Evolutionary conservation across 2,888 invertebrate genomes (phyloP), one percentile per base, ranked within the genome.

Genomic region (Cataglyphis albicans): DNA sequence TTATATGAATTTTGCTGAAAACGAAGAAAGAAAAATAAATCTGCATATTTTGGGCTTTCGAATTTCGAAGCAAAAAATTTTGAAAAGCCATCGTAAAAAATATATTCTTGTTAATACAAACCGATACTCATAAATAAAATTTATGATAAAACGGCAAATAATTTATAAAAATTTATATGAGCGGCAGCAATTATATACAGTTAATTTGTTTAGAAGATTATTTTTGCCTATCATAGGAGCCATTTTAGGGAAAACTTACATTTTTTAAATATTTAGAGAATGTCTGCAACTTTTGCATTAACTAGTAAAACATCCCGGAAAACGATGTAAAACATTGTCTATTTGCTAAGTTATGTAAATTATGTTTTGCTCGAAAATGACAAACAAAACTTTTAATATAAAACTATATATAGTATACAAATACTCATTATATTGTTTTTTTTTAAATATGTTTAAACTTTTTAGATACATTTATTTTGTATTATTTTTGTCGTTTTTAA

Each of bases 341-440:
- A 21, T 21, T 21, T 21, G 35, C 4, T 70, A 52, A 57, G 18
- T 72, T 72, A 72, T n/a, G 21, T 57, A 72, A 70, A 4, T 38
- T 15, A 18, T 10, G 0, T 1, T 18, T 61, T 38, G 21, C 25
- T 18, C 32, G 9, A 64, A 0, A 38, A 10, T 38, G 29, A 59
- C 7, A 7, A 29, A 29, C 12, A 59, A 59, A 18, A 6, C 15
- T 29, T 29, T 29, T 59, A 59, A 25, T 18, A 21, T n/a, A n/a
- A 6, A 52, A 52, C 48, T 52, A 48, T n/a, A 1, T 5, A 25
- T 21, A 12, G 7, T 57, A 57, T 57, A 21, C 10, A 55, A 52
- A 55, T 1, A 21, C 25, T 5, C 25, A 59, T 59, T 59, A 25
- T 6, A 29, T 25, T 25, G 25, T 32, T 61, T 29, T 15, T 59